phyloP scores from a whole-genome alignment of 2,113 vertebrate genomes.

The Mionectes macconnelli region DNA sequence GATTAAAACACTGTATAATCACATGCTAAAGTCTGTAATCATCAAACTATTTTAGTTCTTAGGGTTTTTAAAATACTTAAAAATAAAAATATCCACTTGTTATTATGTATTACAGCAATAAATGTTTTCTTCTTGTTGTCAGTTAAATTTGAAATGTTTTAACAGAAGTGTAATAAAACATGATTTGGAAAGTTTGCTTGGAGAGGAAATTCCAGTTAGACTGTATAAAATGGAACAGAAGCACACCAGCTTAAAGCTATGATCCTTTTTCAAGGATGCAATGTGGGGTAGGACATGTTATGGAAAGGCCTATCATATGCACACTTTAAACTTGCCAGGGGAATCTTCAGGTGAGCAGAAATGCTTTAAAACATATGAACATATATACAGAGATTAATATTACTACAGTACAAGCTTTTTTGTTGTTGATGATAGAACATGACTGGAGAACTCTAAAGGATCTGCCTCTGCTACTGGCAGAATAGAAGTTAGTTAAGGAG shows the following conservation, averaged over 20 bases:
- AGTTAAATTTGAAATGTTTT: conserved; percentile 48
- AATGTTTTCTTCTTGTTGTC: conserved; percentile 54
- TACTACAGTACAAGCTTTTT: background rate
- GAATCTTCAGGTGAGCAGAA: background rate
- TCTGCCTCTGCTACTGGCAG: background rate
- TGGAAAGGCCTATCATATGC: background rate
- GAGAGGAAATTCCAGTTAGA: background rate
- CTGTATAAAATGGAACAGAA: background rate
- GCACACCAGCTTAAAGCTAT: background rate
- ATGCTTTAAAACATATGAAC: background rate
- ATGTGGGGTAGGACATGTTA: background rate
- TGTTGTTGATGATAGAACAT: background rate
- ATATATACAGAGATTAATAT: background rate
- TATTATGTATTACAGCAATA: conserved; percentile 64
- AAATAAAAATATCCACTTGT: conserved; percentile 20
- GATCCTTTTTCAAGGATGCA: background rate
- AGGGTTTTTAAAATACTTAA: conserved; percentile 37
- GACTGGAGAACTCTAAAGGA: background rate
- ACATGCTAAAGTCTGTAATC: conserved; percentile 57
- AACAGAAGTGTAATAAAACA: conserved; percentile 18
- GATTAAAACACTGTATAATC: conserved; percentile 53
- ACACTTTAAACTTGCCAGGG: background rate
- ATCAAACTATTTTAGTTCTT: conserved; percentile 54
- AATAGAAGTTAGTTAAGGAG: background rate
- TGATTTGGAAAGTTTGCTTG: conserved; percentile 10